Evolutionary conservation across 2,113 vertebrate genomes (phyloP).

Genomic region (Lampris incognitus): DNA sequence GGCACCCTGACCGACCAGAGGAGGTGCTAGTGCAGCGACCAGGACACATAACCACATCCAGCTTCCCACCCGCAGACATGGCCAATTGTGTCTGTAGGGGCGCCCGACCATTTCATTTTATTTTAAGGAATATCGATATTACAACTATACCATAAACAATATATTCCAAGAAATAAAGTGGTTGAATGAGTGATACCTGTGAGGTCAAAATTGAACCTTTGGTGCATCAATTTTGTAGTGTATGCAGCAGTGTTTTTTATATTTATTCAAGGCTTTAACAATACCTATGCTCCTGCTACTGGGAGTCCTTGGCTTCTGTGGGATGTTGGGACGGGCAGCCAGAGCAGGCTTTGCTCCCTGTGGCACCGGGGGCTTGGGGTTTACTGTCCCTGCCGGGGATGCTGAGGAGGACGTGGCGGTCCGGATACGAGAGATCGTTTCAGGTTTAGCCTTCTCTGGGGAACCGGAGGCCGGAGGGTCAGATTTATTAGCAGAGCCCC

Average conservation of each 20-base stretch:
- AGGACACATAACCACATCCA: too few species aligned
- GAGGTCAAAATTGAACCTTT: not conserved
- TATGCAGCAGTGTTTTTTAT: not conserved
- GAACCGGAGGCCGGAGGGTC: slow-evolving; percentile 46
- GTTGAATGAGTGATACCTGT: too few species aligned
- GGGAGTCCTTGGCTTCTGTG: slow-evolving; percentile 88
- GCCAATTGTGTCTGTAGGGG: too few species aligned
- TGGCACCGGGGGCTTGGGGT: slow-evolving; percentile 85
- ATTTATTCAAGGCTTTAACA: not conserved
- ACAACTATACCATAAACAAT: too few species aligned
- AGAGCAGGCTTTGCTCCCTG: slow-evolving; percentile 87
- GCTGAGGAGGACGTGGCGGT: slow-evolving; percentile 80
- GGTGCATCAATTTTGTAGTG: not conserved
- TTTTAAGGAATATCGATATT: too few species aligned
- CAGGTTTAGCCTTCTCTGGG: slow-evolving; percentile 87
- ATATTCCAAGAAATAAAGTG: too few species aligned
- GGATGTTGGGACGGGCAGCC: slow-evolving; percentile 86
- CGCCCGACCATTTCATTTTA: too few species aligned
- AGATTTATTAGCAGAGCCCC: slow-evolving; percentile 47
- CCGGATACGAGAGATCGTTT: slow-evolving; percentile 79
- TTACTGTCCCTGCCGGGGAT: slow-evolving; percentile 73
- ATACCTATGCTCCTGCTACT: slow-evolving; percentile 85
- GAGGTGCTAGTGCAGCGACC: too few species aligned
- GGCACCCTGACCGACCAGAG: too few species aligned
- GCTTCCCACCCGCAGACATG: too few species aligned